Evolutionary conservation across 1,140 invertebrate genomes (phyloP).

Genomic region (Diachasma alloeum): DNA sequence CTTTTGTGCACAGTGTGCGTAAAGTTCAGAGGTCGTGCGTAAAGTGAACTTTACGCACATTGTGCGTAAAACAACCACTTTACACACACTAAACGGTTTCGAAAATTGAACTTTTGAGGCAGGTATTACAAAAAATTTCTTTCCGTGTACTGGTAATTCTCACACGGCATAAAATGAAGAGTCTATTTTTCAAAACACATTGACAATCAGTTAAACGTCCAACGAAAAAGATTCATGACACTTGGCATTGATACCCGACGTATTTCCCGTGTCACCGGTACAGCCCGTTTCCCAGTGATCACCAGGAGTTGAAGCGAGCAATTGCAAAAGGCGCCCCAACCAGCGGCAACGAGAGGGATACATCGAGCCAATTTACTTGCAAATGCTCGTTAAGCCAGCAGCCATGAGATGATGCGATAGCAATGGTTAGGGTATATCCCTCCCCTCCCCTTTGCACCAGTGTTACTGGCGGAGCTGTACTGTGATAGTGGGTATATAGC

Average conservation of each 20-base stretch:
- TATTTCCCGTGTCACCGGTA: not conserved
- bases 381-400: slow-evolving; percentile 25
- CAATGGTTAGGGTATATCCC: not conserved
- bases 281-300: not conserved
- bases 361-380: slow-evolving; percentile 22
- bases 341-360: not conserved
- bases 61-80: too few species aligned
- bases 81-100: too few species aligned
- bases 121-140: too few species aligned
- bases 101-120: too few species aligned
- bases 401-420: slow-evolving; percentile 16
- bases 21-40: too few species aligned
- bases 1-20: too few species aligned
- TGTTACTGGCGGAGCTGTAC: not conserved
- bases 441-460: not conserved
- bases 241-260: not conserved
- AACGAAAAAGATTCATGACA: not conserved
- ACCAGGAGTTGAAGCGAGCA: not conserved
- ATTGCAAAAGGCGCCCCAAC: not conserved
- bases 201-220: not conserved
- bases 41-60: too few species aligned
- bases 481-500: not conserved
- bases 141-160: too few species aligned
- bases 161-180: too few species aligned
- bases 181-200: too few species aligned